phyloP scores from a whole-genome alignment of 2,113 vertebrate genomes.

The Arizona elegans region DNA sequence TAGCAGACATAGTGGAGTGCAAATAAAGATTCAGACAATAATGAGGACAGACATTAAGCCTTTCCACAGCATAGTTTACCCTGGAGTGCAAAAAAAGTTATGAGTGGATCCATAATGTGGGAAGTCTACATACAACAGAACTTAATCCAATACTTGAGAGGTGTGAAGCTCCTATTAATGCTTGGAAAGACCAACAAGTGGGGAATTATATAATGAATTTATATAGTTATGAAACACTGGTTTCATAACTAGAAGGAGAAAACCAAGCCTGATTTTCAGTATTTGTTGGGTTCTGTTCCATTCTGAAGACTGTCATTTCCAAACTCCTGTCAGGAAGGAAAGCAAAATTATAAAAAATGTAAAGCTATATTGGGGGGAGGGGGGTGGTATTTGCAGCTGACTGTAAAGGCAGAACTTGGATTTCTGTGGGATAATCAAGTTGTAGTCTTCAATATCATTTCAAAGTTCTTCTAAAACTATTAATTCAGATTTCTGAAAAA shows the following conservation, averaged over 20 bases:
- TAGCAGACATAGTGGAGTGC: neutral
- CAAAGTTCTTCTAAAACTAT: neutral
- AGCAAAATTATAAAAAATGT: neutral
- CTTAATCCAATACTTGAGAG: neutral
- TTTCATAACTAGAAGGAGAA: neutral
- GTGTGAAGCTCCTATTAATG: neutral
- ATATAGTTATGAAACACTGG: neutral
- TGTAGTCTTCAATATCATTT: neutral
- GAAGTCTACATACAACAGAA: neutral
- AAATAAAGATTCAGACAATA: neutral
- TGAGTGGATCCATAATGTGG: neutral
- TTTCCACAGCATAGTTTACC: neutral
- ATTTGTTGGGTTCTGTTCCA: neutral
- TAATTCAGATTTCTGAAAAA: neutral
- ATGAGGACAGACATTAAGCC: neutral
- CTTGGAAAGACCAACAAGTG: neutral
- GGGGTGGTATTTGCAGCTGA: neutral
- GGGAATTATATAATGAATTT: neutral
- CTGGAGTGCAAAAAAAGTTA: neutral
- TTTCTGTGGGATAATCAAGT: neutral
- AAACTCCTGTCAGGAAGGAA: neutral
- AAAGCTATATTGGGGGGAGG: neutral
- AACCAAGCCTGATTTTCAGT: neutral
- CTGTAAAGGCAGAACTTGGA: neutral
- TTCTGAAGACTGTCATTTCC: neutral